Percentiles rank a stretch among this genome's conserved stretches.
These are phyloP conservation scores for Sphinx pinastri DNA, from an alignment of 2,888 invertebrate species.

Conservation along the genomic window DNA sequence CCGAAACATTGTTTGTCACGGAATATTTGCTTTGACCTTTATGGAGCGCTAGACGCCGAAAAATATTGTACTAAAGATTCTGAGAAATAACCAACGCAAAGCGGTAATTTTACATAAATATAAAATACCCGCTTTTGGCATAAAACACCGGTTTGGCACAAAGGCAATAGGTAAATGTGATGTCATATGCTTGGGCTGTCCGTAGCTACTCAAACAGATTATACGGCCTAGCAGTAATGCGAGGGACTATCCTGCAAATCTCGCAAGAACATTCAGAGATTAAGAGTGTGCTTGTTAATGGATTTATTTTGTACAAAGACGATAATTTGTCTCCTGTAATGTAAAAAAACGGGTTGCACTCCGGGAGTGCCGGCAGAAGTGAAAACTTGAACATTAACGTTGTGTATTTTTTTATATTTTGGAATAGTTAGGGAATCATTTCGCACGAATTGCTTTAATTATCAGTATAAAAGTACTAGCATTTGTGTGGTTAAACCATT, in stretches of 20 bases:
- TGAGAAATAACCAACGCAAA: not conserved
- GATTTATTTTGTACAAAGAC: not conserved
- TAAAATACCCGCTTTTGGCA: not conserved
- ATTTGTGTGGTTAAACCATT: too few relatives aligned
- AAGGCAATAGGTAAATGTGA: constrained; percentile 9
- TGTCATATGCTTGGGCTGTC: constrained; percentile 10
- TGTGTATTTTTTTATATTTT: too few relatives aligned
- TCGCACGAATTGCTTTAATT: too few relatives aligned
- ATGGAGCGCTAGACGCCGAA: not conserved
- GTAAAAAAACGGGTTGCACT: too few relatives aligned
- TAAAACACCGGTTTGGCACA: constrained; percentile 7
- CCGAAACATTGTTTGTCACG: too few relatives aligned
- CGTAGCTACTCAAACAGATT: constrained; percentile 19
- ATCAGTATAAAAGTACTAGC: too few relatives aligned
- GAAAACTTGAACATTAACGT: too few relatives aligned
- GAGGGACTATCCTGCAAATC: not conserved
- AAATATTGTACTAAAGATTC: not conserved
- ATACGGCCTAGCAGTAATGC: constrained; percentile 14
- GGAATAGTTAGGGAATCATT: too few relatives aligned
- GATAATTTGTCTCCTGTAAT: not conserved
- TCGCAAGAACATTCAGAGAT: not conserved
- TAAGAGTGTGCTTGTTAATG: not conserved
- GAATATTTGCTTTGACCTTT: not conserved
- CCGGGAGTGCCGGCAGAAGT: too few relatives aligned
- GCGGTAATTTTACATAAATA: not conserved